Conservation (phyloP, 2,888 invertebrate species). For the Drosophila imparisetae region DNA sequence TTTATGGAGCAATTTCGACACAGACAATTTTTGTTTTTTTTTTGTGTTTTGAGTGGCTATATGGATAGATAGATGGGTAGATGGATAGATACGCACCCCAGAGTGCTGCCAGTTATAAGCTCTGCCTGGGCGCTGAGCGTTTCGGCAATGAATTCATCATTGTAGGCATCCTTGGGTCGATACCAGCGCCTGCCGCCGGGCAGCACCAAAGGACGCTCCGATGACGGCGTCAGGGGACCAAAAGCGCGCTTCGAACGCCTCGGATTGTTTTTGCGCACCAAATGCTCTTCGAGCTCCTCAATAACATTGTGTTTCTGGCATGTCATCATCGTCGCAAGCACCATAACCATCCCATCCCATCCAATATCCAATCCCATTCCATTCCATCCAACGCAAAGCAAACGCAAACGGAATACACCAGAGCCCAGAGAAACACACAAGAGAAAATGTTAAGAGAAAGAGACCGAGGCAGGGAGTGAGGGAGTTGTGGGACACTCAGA, state of each 20-base stretch:
- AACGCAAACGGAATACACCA: conserved; percentile 13
- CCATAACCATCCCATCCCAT: conserved; percentile 4
- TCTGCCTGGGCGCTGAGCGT: conserved; percentile 94
- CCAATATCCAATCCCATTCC: conserved; percentile 5
- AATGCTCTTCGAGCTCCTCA: conserved; percentile 85
- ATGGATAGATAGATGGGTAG: conserved; percentile 10
- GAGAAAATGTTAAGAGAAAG: conserved; percentile 26
- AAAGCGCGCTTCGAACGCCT: conserved; percentile 86
- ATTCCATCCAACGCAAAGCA: conserved; percentile 14
- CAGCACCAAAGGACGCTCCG: conserved; percentile 89
- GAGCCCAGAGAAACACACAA: conserved; percentile 17
- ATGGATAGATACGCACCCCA: conserved; percentile 88
- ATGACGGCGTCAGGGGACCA: conserved; percentile 88
- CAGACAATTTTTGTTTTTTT: not conserved
- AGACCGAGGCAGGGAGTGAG: not conserved
- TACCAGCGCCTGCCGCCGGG: conserved; percentile 92
- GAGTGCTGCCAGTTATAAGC: conserved; percentile 92
- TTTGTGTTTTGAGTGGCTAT: conserved; percentile 1
- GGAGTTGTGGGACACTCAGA: not conserved
- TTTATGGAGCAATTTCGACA: conserved; percentile 23
- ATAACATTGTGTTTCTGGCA: conserved; percentile 84
- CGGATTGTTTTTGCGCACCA: conserved; percentile 85
- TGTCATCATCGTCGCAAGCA: conserved; percentile 46
- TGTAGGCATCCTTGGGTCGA: conserved; percentile 94
- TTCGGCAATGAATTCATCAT: conserved; percentile 94